Conservation (phyloP, 2,113 vertebrate genomes). For the human region DNA sequence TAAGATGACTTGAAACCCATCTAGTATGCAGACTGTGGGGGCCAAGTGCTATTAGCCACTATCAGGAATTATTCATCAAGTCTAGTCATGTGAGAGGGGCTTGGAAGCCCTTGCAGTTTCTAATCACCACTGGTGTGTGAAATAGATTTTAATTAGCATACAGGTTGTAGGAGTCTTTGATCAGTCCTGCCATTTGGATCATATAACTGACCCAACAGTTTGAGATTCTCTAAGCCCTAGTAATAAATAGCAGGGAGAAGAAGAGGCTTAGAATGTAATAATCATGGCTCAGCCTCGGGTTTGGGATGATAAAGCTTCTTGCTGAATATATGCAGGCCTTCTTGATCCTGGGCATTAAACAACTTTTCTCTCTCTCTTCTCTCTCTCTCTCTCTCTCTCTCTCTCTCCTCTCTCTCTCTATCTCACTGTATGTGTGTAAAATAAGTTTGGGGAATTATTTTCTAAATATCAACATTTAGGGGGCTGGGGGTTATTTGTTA, state of each 20-base stretch:
- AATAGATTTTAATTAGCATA: slow-evolving; percentile 5
- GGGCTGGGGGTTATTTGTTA: neutral
- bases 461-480: neutral
- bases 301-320: neutral
- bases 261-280: neutral
- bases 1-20: slow-evolving; percentile 64
- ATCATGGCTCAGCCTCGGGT: neutral
- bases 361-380: neutral
- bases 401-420: neutral
- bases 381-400: neutral
- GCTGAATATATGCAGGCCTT: neutral
- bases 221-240: neutral
- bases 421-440: neutral
- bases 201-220: neutral
- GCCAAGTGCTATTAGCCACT: slow-evolving; percentile 48
- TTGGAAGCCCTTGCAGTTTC: neutral
- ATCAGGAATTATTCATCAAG: neutral
- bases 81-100: neutral
- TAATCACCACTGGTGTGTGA: neutral
- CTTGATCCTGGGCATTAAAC: neutral
- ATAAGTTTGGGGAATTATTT: neutral
- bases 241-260: neutral
- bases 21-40: slow-evolving; percentile 21
- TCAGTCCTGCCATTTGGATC: neutral
- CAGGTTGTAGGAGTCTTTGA: neutral